Conservation (phyloP, 2,888 invertebrate genomes). For the Sarcophaga variegata region DNA sequence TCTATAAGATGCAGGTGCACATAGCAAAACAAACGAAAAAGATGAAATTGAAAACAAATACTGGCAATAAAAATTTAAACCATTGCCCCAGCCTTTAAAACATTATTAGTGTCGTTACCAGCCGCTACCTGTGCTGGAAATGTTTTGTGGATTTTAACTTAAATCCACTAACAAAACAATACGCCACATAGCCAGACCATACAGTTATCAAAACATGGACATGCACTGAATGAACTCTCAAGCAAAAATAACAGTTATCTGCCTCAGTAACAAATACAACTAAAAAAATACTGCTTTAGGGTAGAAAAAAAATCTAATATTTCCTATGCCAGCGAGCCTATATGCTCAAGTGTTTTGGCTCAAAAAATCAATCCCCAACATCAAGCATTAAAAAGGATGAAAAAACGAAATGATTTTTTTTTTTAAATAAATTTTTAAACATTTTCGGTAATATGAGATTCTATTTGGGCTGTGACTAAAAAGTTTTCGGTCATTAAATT, state of each 20-base stretch:
- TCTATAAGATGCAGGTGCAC: conserved; percentile 65
- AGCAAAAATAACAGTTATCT: conserved; percentile 40
- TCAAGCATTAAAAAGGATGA: background rate
- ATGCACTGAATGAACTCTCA: conserved; percentile 7
- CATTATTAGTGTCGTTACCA: conserved; percentile 37
- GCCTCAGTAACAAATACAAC: background rate
- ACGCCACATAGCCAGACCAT: conserved; percentile 8
- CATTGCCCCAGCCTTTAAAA: conserved; percentile 17
- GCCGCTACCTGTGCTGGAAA: conserved; percentile 49
- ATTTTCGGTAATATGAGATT: conserved; percentile 52
- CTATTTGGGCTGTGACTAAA: background rate
- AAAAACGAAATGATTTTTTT: background rate
- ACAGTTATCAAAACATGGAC: conserved; percentile 6
- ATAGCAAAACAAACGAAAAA: conserved; percentile 9
- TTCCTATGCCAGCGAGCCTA: conserved; percentile 39
- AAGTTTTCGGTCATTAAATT: conserved; percentile 27
- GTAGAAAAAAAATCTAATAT: conserved; percentile 50
- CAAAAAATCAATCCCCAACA: background rate
- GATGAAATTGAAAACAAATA: conserved; percentile 50
- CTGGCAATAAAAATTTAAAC: background rate
- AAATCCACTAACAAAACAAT: background rate
- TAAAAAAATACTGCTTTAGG: conserved; percentile 28
- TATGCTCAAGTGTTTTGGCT: conserved; percentile 5
- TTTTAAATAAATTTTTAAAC: conserved; percentile 20
- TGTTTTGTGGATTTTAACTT: background rate